A percentile compares a stretch with the other conserved stretches of the same genome.
These are phyloP conservation scores for Microctenopoma lineatum DNA, from an alignment of 2,797 vertebrate genomes.

Conservation along the genomic window DNA sequence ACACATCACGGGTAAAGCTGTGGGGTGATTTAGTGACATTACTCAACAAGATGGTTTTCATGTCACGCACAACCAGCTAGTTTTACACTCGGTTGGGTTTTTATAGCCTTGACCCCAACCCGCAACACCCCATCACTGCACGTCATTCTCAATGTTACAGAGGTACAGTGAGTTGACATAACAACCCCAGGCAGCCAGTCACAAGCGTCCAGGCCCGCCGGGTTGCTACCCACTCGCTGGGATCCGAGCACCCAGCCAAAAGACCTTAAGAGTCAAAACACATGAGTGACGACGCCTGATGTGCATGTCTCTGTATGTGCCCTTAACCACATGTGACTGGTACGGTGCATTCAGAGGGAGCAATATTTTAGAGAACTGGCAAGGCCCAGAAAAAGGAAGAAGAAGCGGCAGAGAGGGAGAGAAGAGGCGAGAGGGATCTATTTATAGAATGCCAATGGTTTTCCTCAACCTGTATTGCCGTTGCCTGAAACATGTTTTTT, in stretches of 20 bases:
- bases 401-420: constrained; percentile 42
- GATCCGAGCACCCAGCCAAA: constrained; percentile 65
- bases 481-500: constrained; percentile 63
- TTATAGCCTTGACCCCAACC: constrained; percentile 71
- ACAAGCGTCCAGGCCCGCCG: constrained; percentile 41
- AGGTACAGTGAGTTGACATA: constrained; percentile 68
- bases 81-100: constrained; percentile 73
- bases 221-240: constrained; percentile 61
- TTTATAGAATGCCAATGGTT: constrained; percentile 70
- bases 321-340: constrained; percentile 65
- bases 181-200: constrained; percentile 64
- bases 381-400: constrained; percentile 42
- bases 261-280: constrained; percentile 68
- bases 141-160: constrained; percentile 56
- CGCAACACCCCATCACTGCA: constrained; percentile 53
- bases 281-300: constrained; percentile 66
- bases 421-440: constrained; percentile 49
- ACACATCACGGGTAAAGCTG: constrained; percentile 35
- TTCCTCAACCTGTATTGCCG: constrained; percentile 63
- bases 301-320: constrained; percentile 58
- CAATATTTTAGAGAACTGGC: constrained; percentile 44
- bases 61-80: constrained; percentile 53
- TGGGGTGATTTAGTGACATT: constrained; percentile 56
- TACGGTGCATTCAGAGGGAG: constrained; percentile 35
- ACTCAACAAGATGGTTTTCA: constrained; percentile 70